Percentiles rank a stretch among this genome's conserved stretches.
Evolutionary conservation across 2,113 vertebrate genomes (phyloP).

Genomic region (Orientallactaga bullata): DNA sequence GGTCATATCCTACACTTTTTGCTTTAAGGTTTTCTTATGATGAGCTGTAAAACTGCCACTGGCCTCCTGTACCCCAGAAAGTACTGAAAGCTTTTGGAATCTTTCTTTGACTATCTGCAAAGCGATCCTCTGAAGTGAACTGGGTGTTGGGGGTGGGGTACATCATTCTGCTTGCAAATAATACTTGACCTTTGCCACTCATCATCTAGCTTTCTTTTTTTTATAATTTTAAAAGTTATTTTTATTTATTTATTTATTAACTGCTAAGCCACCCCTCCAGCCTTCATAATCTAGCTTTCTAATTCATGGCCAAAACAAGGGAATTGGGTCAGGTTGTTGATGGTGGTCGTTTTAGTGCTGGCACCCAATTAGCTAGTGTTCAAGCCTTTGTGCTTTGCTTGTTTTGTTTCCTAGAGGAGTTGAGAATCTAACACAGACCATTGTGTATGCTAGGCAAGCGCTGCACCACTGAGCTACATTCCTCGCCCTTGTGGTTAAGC

Average conservation of each 20-base stretch:
- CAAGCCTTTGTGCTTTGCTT: background rate
- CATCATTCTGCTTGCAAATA: background rate
- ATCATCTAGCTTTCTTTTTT: background rate
- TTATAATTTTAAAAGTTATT: too few species aligned
- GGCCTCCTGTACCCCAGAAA: background rate
- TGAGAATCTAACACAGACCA: background rate
- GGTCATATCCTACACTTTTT: background rate
- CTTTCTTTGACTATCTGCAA: background rate
- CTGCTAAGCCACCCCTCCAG: too few species aligned
- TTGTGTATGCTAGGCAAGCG: background rate
- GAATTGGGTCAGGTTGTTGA: background rate
- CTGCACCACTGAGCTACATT: background rate
- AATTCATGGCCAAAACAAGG: background rate
- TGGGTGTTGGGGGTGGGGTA: background rate
- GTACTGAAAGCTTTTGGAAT: too few species aligned
- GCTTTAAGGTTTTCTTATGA: background rate
- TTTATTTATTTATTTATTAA: too few species aligned
- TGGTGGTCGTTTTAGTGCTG: background rate
- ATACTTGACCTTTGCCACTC: background rate
- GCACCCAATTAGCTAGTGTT: background rate
- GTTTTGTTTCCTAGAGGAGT: background rate
- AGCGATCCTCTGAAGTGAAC: background rate
- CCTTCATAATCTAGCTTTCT: background rate
- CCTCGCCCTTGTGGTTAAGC: background rate
- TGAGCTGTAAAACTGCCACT: background rate